A percentile compares a stretch with the other conserved stretches of the same genome.
Evolutionary conservation across 2,888 invertebrate genomes (phyloP).

Genomic region (Tipula confusa): DNA sequence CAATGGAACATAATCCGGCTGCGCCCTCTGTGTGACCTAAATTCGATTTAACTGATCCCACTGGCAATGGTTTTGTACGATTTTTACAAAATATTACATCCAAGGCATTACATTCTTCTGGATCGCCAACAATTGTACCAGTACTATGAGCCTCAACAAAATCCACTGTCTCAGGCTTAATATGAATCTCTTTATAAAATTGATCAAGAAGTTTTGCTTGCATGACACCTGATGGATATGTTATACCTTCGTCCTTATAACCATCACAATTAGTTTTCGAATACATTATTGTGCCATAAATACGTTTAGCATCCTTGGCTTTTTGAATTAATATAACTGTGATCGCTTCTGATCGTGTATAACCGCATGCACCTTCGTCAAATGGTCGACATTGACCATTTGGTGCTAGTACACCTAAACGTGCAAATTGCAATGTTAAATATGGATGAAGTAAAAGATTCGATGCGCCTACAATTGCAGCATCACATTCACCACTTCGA

Average conservation of each 20-base stretch:
- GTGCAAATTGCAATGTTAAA: constrained; percentile 80
- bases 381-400: constrained; percentile 90
- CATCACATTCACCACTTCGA: constrained; percentile 75
- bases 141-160: constrained; percentile 88
- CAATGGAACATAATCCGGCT: constrained; percentile 75
- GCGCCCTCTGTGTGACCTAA: constrained; percentile 89
- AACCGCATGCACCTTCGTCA: constrained; percentile 77
- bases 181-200: constrained; percentile 63
- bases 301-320: constrained; percentile 59
- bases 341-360: constrained; percentile 77
- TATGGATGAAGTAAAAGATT: constrained; percentile 84
- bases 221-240: constrained; percentile 61
- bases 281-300: constrained; percentile 68
- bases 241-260: constrained; percentile 65
- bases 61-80: constrained; percentile 68
- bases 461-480: constrained; percentile 83
- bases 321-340: constrained; percentile 69
- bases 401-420: constrained; percentile 71
- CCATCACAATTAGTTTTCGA: constrained; percentile 80
- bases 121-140: constrained; percentile 81
- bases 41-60: constrained; percentile 92
- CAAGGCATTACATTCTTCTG: constrained; percentile 82
- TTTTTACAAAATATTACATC: constrained; percentile 72
- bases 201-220: constrained; percentile 60
- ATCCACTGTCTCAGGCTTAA: constrained; percentile 65